Evolutionary conservation across 2,888 invertebrate genomes (phyloP), one percentile per base, ranked within the genome.

Genomic region (Phengaris arion): DNA sequence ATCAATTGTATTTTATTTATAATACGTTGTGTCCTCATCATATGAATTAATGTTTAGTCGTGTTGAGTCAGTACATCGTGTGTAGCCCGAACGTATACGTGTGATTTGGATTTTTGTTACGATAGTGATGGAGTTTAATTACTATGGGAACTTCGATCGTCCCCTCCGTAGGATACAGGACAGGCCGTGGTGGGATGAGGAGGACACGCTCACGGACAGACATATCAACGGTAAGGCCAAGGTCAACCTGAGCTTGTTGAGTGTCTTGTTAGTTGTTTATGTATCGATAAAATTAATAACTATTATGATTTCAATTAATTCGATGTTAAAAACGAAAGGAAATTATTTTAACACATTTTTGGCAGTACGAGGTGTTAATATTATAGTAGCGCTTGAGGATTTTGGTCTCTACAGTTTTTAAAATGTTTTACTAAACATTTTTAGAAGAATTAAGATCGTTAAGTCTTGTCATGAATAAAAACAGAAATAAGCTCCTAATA

Each of bases 101-200:
- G 54, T n/a, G 57, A 12, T 12, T 52, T 52, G 45, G 77, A 59
- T 77, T 73, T 73, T 51, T 68, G 45, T 76, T 75, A 68, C 45
- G 6, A 48, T 48, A 48, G 59, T 69, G 77, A 93, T 93, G 93
- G 93, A 93, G 85, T 93, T 92, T 78, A 93, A 93, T 83, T 92
- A 90, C 81, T 92, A 90, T 80, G 91, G 91, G 52, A 89, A 89
- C 80, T 91, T 87, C 78, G 90, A 92, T 51, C 86, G 89, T 12
- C 85, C 85, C 74, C 83, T 86, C 74, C 86, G 89, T 64, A 83
- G 89, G 78, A 81, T 86, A 68, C 85, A 86, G 59, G 93, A 93
- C 35, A 88, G 88, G 77, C 93, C 92, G 1, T 88, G 90, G 86
- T 93, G 93, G 93, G 93, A 93, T 57, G 93, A 93, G 80, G 93